Conservation (phyloP, 2,113 vertebrate genomes). For the Cathartes aura region DNA sequence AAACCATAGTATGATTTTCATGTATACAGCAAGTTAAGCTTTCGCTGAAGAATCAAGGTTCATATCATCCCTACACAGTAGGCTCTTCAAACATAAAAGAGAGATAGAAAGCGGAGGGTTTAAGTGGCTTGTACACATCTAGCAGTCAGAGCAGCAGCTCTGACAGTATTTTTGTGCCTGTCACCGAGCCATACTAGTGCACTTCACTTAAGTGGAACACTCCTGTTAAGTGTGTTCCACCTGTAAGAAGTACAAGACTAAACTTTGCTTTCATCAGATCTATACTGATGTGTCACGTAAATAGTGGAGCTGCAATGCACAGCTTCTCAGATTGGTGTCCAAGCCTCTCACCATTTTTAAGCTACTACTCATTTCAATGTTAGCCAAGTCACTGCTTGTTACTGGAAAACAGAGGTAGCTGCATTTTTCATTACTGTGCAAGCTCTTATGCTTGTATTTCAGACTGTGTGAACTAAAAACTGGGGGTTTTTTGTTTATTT, state of each 20-base stretch:
- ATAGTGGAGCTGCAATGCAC: background rate
- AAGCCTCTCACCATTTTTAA: background rate
- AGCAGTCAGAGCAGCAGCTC: background rate
- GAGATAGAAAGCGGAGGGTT: background rate
- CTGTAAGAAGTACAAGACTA: background rate
- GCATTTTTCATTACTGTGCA: background rate
- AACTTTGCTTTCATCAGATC: background rate
- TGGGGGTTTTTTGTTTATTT: fast-evolving
- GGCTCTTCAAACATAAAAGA: background rate
- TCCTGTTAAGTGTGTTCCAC: background rate
- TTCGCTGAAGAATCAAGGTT: background rate
- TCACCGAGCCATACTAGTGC: background rate
- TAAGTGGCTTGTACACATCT: background rate
- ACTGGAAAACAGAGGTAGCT: background rate
- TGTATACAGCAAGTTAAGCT: background rate
- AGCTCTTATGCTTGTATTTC: background rate
- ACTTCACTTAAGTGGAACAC: background rate
- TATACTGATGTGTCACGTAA: background rate
- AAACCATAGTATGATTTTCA: background rate
- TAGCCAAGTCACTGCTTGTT: background rate
- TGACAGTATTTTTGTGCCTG: background rate
- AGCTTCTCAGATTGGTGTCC: background rate
- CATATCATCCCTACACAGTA: background rate
- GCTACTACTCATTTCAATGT: background rate
- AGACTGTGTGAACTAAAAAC: background rate